phyloP scores from a whole-genome alignment of 2,113 vertebrate genomes.

The Stictonetta naevosa region DNA sequence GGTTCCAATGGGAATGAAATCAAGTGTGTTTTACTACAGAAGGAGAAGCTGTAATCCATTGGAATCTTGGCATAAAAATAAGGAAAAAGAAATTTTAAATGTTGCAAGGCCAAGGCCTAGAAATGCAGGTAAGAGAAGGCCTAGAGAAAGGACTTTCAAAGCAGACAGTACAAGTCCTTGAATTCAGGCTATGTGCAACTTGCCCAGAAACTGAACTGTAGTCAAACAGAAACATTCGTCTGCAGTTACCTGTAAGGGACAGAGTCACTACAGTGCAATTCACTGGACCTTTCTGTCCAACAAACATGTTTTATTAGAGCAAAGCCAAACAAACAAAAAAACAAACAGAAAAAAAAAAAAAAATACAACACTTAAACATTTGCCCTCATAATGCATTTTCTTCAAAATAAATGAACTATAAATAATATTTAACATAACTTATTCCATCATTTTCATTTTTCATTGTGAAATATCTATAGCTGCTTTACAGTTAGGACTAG shows the following conservation, averaged over 20 bases:
- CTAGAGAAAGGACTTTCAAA: not conserved
- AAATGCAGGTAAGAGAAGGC: not conserved
- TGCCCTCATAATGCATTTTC: not conserved
- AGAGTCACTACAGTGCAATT: not conserved
- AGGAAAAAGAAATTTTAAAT: not conserved
- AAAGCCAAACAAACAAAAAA: not conserved
- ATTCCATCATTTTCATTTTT: not conserved
- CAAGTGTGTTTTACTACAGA: not conserved
- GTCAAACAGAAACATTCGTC: not conserved
- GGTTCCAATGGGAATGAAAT: not conserved
- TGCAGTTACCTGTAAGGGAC: not conserved
- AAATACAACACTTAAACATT: not conserved
- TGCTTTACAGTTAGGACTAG: not conserved
- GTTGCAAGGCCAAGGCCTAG: not conserved
- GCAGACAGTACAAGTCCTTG: not conserved
- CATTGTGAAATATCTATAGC: not conserved
- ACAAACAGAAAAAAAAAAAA: too few species aligned
- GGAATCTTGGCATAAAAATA: conserved; percentile 22
- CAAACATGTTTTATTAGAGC: not conserved
- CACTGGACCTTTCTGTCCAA: not conserved
- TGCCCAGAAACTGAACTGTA: not conserved
- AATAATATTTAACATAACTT: not conserved
- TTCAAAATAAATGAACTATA: not conserved
- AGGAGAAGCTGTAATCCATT: not conserved
- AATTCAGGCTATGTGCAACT: not conserved